Evolutionary conservation across 2,113 vertebrate genomes (phyloP), one percentile per base, ranked within the genome.

Genomic region (Peromyscus leucopus): DNA sequence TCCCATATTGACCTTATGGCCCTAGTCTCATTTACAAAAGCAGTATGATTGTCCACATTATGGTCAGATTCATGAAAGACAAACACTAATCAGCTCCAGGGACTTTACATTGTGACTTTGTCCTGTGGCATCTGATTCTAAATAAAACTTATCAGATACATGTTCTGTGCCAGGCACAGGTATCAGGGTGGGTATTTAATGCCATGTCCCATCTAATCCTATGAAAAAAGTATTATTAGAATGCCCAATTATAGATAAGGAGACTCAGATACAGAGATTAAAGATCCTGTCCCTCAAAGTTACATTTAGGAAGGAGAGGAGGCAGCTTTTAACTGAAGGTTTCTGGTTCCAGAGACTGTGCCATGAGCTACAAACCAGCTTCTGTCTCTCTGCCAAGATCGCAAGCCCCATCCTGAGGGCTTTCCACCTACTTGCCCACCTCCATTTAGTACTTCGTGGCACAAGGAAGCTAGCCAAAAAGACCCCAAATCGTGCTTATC

Each of bases 71-170:
- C 17, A 4, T 16, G 2, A 89, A 76, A 90, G 65, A 84, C 17
- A 71, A 59, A 90, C 48, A 22, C 71, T 67, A 79, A 78, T n/a
- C 89, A 39, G 13, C 15, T 13, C 78, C 31, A 79, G 24, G 55
- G 7, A 72, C 12, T 31, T 59, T 76, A 90, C 51, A 57, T 87
- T 39, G 67, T 93, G 89, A 89, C 26, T 91, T 96, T 95, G 31
- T 51, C 85, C 21, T 71, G 1, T 89, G 39, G 63, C 95, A 33
- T 89, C 72, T 86, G 36, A 55, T 46, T 74, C 57, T 85, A 94
- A 93, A 79, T 78, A 86, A 89, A 63, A 6, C 7, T 42, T 71
- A 87, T 85, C 75, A 90, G 82, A 48, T 33, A 61, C 4, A 3
- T 97, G 55, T 17, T 71, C 8, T 57, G 11, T 67, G 15, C 65